Evolutionary conservation across 2,888 invertebrate genomes (phyloP).

Genomic region (Anagyrus pseudococci): DNA sequence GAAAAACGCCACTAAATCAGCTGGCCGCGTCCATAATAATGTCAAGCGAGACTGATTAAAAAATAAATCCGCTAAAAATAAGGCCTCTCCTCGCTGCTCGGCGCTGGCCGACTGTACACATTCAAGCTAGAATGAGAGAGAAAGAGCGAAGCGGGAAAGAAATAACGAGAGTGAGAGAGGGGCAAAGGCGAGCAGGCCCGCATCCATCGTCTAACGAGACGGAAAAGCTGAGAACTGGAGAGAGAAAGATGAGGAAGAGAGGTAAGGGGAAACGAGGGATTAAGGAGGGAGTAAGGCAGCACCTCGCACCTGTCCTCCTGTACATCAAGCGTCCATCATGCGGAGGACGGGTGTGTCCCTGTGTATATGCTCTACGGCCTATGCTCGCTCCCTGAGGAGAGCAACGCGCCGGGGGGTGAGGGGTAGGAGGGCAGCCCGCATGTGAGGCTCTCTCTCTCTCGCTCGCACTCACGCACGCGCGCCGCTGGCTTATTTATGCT

Average conservation of each 20-base stretch:
- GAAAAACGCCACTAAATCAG: conserved; percentile 3
- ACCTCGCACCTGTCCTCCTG: conserved; percentile 56
- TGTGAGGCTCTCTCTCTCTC: too few relatives aligned
- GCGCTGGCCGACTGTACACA: too few relatives aligned
- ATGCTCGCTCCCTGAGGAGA: conserved; percentile 1
- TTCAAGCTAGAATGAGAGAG: too few relatives aligned
- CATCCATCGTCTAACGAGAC: conserved; percentile 12
- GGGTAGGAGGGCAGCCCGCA: conserved; percentile 27
- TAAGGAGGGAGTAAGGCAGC: conserved; percentile 14
- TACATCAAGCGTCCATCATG: conserved; percentile 59
- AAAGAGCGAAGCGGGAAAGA: neutral
- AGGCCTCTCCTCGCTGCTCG: neutral
- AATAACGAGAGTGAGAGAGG: neutral
- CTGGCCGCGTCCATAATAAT: conserved; percentile 7
- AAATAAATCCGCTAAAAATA: conserved; percentile 2
- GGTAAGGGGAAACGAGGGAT: too few relatives aligned
- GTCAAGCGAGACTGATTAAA: neutral
- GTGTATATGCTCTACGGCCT: conserved; percentile 30
- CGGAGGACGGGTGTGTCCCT: conserved; percentile 44
- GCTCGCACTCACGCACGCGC: conserved; percentile 44
- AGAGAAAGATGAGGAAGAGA: conserved; percentile 25
- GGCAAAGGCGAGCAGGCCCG: neutral
- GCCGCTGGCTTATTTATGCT: conserved; percentile 59
- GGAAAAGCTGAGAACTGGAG: conserved; percentile 10
- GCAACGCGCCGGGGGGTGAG: conserved; percentile 9